Conservation (phyloP, 2,797 vertebrate species). For the Lepilemur septentrionalis region DNA sequence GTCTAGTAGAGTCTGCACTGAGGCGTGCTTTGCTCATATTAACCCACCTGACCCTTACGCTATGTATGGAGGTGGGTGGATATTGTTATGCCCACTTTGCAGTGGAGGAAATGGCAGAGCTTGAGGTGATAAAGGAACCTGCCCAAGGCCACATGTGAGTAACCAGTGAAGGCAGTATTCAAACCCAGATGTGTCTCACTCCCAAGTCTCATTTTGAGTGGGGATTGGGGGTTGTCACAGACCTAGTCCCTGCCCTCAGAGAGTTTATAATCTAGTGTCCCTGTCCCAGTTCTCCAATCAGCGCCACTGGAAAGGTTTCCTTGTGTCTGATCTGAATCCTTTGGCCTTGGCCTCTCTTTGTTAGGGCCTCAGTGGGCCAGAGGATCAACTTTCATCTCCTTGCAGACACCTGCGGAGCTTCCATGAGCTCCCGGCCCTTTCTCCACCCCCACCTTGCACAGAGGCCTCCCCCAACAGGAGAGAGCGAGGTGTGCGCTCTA, state of each 20-base stretch:
- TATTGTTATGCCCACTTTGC: not conserved
- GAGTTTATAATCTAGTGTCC: not conserved
- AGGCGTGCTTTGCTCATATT: not conserved
- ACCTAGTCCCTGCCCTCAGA: not conserved
- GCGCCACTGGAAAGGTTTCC: not conserved
- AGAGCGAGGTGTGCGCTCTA: slow-evolving; percentile 78
- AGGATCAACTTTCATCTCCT: slow-evolving; percentile 40
- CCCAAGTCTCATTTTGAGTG: not conserved
- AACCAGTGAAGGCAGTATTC: not conserved
- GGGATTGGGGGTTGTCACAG: not conserved
- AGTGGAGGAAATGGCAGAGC: not conserved
- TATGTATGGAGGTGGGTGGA: not conserved
- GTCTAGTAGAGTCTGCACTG: not conserved
- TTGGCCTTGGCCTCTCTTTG: not conserved
- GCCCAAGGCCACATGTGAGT: not conserved
- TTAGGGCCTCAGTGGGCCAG: not conserved
- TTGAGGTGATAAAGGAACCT: not conserved
- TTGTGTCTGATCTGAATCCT: not conserved
- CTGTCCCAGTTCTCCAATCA: not conserved
- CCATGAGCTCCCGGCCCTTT: slow-evolving; percentile 27
- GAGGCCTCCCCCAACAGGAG: slow-evolving; percentile 55
- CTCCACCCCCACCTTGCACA: slow-evolving; percentile 54
- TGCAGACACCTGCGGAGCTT: slow-evolving; percentile 57
- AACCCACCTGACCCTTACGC: not conserved
- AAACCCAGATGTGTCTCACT: not conserved